phyloP scores from a whole-genome alignment of 2,113 vertebrate genomes.

The Origma solitaria region DNA sequence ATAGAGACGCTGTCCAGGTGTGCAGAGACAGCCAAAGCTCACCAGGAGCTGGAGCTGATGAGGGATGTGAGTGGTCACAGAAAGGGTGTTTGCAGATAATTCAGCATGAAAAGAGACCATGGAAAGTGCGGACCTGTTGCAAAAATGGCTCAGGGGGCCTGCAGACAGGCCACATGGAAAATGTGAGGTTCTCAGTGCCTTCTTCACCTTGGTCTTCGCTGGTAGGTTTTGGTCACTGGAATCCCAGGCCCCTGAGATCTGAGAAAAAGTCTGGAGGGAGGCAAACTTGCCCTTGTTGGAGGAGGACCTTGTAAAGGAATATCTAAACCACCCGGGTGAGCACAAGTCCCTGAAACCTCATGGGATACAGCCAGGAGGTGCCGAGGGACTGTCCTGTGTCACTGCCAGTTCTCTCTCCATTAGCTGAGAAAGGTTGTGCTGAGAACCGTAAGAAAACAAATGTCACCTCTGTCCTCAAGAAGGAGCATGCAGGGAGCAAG shows the following conservation, averaged over 20 bases:
- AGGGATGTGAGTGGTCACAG: not conserved
- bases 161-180: not conserved
- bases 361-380: not conserved
- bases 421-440: not conserved
- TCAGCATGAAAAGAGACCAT: not conserved
- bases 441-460: not conserved
- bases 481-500: not conserved
- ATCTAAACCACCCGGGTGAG: not conserved
- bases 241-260: not conserved
- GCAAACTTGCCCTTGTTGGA: not conserved
- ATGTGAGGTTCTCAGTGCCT: accelerated
- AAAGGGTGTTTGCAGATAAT: not conserved
- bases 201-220: not conserved
- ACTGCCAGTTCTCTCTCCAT: not conserved
- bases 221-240: not conserved
- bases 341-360: not conserved
- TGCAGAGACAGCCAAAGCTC: not conserved
- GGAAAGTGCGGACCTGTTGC: not conserved
- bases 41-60: accelerated
- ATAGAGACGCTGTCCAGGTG: not conserved
- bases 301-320: not conserved
- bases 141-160: not conserved
- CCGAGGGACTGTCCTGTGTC: not conserved
- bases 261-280: not conserved
- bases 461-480: not conserved